Conservation (phyloP, 2,797 vertebrate species). For the Anguilla pacifica region DNA sequence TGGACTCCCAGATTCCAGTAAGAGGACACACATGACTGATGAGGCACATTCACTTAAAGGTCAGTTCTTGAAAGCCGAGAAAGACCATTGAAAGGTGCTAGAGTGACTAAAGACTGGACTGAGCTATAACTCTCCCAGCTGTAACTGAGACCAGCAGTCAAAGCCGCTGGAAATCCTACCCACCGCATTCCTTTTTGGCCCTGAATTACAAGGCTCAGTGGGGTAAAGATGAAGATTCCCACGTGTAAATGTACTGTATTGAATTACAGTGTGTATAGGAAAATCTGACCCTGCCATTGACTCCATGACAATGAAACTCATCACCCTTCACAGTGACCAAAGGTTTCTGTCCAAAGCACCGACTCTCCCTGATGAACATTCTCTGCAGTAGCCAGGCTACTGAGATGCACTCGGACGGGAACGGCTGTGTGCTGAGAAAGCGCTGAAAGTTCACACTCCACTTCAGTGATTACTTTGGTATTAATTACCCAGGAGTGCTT, state of each 20-base stretch:
- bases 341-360: neutral
- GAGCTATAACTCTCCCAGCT: neutral
- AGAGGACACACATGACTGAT: neutral
- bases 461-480: neutral
- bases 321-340: neutral
- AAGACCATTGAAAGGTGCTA: neutral
- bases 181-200: neutral
- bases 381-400: neutral
- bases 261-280: neutral
- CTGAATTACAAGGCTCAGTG: neutral
- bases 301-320: neutral
- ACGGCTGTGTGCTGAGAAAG: neutral
- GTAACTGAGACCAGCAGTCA: neutral
- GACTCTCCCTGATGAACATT: neutral
- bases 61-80: neutral
- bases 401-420: neutral
- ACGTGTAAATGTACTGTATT: neutral
- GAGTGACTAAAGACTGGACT: neutral
- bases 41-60: neutral
- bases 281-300: neutral
- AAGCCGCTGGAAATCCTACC: neutral
- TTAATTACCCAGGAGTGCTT: neutral
- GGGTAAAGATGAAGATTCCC: neutral
- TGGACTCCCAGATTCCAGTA: neutral
- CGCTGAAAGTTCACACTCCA: neutral